Evolutionary conservation across 1,140 invertebrate species (phyloP), one percentile per base, ranked within the genome.

Genomic region (Phymorhynchus buccinoides): DNA sequence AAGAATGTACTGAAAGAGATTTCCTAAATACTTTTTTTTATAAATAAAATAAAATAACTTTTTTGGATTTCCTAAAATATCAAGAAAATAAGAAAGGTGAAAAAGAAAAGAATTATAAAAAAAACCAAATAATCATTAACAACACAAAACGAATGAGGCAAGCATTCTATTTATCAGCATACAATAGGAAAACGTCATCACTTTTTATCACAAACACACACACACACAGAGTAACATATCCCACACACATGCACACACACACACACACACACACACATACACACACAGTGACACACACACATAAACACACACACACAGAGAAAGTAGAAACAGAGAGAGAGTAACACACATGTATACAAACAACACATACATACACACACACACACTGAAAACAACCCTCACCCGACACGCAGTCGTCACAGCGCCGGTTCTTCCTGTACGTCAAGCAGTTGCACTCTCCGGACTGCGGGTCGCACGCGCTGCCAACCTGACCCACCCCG

Each of bases 381-480:
- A 52, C 9, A 16, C 22, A 71, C 66, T 22, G 77, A 14, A 79
- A 79, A 79, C 77, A 71, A 32, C 9, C 35, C 71, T 32, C 3
- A 79, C 77, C 77, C 52, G 30, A 16, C 9, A 3, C 16, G 93
- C 99, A 99, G 93, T 98, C 96, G 92, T 99, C 96, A 93, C 99
- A 99, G 81, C 96, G 96, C 62, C 97, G 94, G 1, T 98, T 98
- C 73, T 98, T 97, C 93, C 99, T 97, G 39, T 97, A 97, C 52
- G 95, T 94, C 92, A 96, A 96, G 93, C 98, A 99, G 4, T 96
- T 94, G 94, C 98, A 99, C 91, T 97, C 96, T 0, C 98, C 98
- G 84, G 89, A 96, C 94, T 93, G 94, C 95, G 92, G 95, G 91
- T 99, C 95, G 92, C 99, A 99, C 22, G 89, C 73, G 27, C 89